These are phyloP conservation scores for Schizopygopsis pylzovi DNA, from an alignment of 2,797 vertebrate genomes.

Conservation along the genomic window DNA sequence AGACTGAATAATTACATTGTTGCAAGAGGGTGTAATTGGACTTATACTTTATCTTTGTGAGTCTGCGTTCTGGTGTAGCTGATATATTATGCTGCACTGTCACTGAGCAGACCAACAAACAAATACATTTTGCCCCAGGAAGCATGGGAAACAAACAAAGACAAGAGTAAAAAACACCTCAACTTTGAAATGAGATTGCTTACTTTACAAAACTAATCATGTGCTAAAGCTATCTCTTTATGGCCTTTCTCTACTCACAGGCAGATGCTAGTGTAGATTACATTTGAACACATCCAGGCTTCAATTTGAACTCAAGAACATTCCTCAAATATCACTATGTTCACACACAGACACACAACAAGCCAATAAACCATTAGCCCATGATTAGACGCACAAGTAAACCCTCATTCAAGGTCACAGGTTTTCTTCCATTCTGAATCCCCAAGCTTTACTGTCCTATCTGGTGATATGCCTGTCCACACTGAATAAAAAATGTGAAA, in stretches of 20 bases:
- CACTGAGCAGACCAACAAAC: conserved; percentile 58
- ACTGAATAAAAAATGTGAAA: background rate
- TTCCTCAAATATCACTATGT: background rate
- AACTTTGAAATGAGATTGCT: conserved; percentile 23
- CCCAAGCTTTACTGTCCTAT: background rate
- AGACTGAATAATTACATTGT: conserved; percentile 19
- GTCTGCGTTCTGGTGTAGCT: conserved; percentile 30
- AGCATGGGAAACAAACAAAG: conserved; percentile 21
- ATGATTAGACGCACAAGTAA: background rate
- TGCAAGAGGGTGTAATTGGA: conserved; percentile 3
- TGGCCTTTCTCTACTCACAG: conserved; percentile 46
- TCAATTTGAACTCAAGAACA: background rate
- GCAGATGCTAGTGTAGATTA: background rate
- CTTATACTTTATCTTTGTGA: conserved; percentile 19
- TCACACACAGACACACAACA: conserved; percentile 24
- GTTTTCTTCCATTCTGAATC: background rate
- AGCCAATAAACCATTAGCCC: background rate
- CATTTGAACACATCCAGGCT: conserved; percentile 21
- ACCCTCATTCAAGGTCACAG: background rate
- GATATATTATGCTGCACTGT: conserved; percentile 47
- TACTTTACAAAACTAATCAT: conserved; percentile 6
- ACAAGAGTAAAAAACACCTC: conserved; percentile 64
- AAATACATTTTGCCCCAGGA: conserved; percentile 43
- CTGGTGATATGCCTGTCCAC: background rate
- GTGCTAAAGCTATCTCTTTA: background rate